Evolutionary conservation across 35 echinoderm and acorn worm genomes (phyloP).

Genomic region (Acanthaster planci): DNA sequence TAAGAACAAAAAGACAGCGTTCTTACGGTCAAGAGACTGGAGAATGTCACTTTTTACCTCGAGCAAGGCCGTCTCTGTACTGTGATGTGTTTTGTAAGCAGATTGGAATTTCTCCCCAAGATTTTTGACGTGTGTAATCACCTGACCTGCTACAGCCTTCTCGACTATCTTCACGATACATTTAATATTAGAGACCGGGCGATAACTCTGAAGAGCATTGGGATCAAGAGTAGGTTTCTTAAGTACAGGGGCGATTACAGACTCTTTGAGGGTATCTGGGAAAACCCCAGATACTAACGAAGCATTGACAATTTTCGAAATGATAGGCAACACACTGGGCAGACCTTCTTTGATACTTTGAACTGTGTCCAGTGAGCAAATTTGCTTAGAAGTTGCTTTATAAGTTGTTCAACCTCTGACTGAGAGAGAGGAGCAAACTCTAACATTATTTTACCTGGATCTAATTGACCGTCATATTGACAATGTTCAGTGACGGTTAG

Average conservation of each 20-base stretch:
- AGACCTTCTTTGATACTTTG: conserved; percentile 16
- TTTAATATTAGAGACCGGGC: no score
- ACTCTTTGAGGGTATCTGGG: background rate
- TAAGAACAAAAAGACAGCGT: no score
- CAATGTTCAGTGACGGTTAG: background rate
- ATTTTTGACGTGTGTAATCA: no score
- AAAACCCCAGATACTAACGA: conserved; percentile 2
- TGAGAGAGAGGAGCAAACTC: background rate
- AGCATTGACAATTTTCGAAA: background rate
- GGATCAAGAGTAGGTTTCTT: conserved; percentile 17
- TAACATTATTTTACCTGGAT: background rate
- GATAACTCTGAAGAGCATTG: no score
- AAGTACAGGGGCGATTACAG: conserved; percentile 9
- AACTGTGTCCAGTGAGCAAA: background rate
- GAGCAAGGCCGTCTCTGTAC: no score
- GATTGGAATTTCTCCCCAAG: no score
- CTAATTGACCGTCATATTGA: background rate
- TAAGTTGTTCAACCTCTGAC: background rate
- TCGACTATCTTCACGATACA: no score
- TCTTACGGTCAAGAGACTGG: no score
- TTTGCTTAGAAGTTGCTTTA: background rate
- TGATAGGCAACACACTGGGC: background rate
- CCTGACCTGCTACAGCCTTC: no score
- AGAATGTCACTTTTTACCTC: no score
- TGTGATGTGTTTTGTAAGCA: no score